A percentile compares a stretch with the other conserved stretches of the same genome.
These are phyloP conservation scores for Bos taurus DNA, from an alignment of 2,113 vertebrate genomes.

Conservation along the genomic window ARS-UCD2.0 NC_037334.1:58775001-58775500, in stretches of 20 bases:
- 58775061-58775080: not conserved
- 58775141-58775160: not conserved
- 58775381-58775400: not conserved
- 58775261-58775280: not conserved
- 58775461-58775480: not conserved
- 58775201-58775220: not conserved
- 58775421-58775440: not conserved
- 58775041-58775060: not conserved
- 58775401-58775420: not conserved
- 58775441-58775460: not conserved
- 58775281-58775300: not conserved
- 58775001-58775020: not conserved
- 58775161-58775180: not conserved
- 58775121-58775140: not conserved
- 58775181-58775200: not conserved
- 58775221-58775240: not conserved
- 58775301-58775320: not conserved
- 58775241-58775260: not conserved
- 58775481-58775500: not conserved
- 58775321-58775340: not conserved
- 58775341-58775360: not conserved
- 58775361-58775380: not conserved
- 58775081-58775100: not conserved
- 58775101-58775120: not conserved
- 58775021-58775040: not conserved